Base-by-base conservation (phyloP, 1,140 invertebrate genomes). In the Atta texana region DNA sequence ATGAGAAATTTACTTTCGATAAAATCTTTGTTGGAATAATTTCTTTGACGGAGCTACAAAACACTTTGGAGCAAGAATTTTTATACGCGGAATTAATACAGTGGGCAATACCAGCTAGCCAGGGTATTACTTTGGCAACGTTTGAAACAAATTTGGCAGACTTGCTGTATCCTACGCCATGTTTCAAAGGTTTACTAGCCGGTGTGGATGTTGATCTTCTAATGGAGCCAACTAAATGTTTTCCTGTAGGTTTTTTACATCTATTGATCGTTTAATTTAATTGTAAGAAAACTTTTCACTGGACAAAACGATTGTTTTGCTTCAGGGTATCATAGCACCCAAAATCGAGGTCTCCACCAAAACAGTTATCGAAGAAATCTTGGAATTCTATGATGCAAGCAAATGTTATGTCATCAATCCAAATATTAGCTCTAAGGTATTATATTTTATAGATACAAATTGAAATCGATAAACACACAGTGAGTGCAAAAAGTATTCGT, bases 1-100 rank as follows among this genome's bases (percentile, higher is more conserved):
- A 96, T 89, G 96, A 97, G 91, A 96, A 96, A 85, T 97, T 97
- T 91, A 95, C 96, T 53, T 97, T 97, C 91, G 94, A 96, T 64
- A 97, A 97, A 94, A 94, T 96, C 57, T 97, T 96, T 91, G 92
- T 94, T 71, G 94, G 96, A 59, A 94, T 95, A 14, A 95, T 85
- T 92, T 95, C 94, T 90, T 94, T 96, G 88, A 91, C 92, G 51
- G 95, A 96, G 34, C 87, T 96, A 53, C 94, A 95, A 77, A 91
- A 86, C 49, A 92, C 86, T 39, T 91, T 94, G 95, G 96, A 96
- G 91, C 93, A 95, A 75, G 96, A 97, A 93, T 95, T 93, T 82
- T 93, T 97, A 86, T 96, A 96, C 88, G 96, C 95, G 84, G 96
- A 97, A 93, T 91, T 97, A 51, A 95, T 97, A 8, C 97, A 97